Evolutionary conservation across 2,888 invertebrate genomes (phyloP).

Genomic region (Dryobota labecula): DNA sequence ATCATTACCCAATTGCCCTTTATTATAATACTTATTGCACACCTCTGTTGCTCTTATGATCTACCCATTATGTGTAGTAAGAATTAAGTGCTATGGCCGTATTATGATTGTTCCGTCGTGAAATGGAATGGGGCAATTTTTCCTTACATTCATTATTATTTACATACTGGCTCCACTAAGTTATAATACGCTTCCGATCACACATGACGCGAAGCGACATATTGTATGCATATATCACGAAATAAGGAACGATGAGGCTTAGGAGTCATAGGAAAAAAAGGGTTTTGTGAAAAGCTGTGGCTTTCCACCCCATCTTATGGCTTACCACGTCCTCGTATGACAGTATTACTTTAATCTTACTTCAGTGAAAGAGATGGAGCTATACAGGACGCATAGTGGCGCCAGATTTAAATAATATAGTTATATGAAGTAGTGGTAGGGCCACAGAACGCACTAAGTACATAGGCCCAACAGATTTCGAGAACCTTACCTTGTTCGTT

Average conservation of each 20-base stretch:
- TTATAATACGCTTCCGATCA: background rate
- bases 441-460: no score
- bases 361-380: no score
- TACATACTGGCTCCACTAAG: background rate
- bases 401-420: background rate
- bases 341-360: no score
- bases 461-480: background rate
- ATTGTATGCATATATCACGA: background rate
- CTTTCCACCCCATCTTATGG: background rate
- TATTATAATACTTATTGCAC: no score
- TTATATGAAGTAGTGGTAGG: background rate
- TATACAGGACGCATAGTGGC: background rate
- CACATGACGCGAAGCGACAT: no score
- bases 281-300: background rate
- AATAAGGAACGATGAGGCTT: background rate
- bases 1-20: no score
- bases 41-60: background rate
- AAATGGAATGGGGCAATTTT: no score
- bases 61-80: background rate
- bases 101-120: background rate
- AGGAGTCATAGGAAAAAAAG: background rate
- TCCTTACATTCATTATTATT: background rate
- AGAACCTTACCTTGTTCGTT: background rate
- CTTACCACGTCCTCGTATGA: no score
- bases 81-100: background rate